phyloP scores from a whole-genome alignment of 2,888 invertebrate species.

The Callimorpha dominula region DNA sequence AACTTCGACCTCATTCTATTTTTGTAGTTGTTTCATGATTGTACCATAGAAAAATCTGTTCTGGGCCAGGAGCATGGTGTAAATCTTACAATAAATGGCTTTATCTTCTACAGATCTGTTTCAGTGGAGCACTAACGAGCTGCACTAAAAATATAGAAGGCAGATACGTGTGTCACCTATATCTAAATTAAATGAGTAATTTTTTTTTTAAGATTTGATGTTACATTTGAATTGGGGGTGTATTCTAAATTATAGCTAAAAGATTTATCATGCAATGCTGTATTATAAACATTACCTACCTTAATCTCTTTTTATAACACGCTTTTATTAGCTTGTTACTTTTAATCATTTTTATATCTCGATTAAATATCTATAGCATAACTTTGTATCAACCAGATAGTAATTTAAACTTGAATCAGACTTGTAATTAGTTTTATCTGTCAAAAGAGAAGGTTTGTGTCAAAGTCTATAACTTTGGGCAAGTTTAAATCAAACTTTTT shows the following conservation, averaged over 20 bases:
- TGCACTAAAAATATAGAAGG: slow-evolving; percentile 15
- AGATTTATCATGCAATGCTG: neutral
- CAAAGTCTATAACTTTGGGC: too few relatives aligned
- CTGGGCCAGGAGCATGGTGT: slow-evolving; percentile 23
- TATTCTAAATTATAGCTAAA: neutral
- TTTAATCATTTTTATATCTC: too few relatives aligned
- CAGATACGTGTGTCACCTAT: slow-evolving; percentile 32
- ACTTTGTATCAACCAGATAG: too few relatives aligned
- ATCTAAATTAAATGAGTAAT: slow-evolving; percentile 22
- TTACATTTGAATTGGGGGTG: neutral
- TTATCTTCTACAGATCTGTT: slow-evolving; percentile 3
- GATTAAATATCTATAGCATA: too few relatives aligned
- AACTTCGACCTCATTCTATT: slow-evolving; percentile 73
- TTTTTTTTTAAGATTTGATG: slow-evolving; percentile 16
- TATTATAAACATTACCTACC: neutral
- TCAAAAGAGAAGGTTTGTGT: too few relatives aligned
- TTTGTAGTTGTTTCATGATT: slow-evolving; percentile 65
- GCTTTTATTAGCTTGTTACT: too few relatives aligned
- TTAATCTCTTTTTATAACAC: neutral
- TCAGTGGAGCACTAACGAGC: slow-evolving; percentile 21
- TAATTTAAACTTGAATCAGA: too few relatives aligned
- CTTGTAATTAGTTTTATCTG: too few relatives aligned
- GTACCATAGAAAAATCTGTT: slow-evolving; percentile 53
- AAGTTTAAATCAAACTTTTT: too few relatives aligned
- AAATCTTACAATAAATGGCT: slow-evolving; percentile 16